These are phyloP conservation scores for Drosophila robusta DNA, from an alignment of 2,888 invertebrate species.

Conservation along the genomic window DNA sequence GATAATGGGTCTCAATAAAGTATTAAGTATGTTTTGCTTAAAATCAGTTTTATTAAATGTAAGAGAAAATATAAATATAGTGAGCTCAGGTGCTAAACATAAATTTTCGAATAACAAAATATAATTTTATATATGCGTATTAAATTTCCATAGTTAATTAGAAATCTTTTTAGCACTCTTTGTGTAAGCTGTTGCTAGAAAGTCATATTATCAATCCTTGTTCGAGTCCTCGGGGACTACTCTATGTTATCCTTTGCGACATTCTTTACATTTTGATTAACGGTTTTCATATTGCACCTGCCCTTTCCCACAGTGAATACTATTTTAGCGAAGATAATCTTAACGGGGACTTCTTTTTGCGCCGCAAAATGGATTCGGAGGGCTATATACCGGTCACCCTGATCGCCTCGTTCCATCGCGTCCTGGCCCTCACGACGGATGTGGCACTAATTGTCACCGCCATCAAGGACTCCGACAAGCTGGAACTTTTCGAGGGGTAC, in stretches of 20 bases:
- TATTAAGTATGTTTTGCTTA: too few relatives aligned
- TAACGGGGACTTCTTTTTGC: slow-evolving; percentile 96
- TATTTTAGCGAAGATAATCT: slow-evolving; percentile 99
- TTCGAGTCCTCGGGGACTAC: background rate
- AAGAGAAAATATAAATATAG: too few relatives aligned
- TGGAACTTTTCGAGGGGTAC: slow-evolving; percentile 91
- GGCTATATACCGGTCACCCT: slow-evolving; percentile 97
- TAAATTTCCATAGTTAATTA: background rate
- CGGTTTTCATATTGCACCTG: slow-evolving; percentile 1
- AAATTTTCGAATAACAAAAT: too few relatives aligned
- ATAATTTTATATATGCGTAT: too few relatives aligned
- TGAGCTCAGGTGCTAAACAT: too few relatives aligned
- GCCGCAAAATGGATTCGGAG: slow-evolving; percentile 97
- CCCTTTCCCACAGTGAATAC: slow-evolving; percentile 91
- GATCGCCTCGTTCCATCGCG: slow-evolving; percentile 98
- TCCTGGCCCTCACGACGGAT: slow-evolving; percentile 94
- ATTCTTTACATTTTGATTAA: slow-evolving; percentile 5
- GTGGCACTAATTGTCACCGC: slow-evolving; percentile 93
- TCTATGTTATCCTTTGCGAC: background rate
- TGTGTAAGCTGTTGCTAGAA: background rate
- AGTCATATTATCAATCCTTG: background rate
- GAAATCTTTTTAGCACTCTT: background rate
- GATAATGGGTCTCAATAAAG: background rate
- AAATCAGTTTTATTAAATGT: too few relatives aligned
- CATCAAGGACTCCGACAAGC: slow-evolving; percentile 92